These are phyloP conservation scores for Folsomia manolachei DNA, from an alignment of 2,888 invertebrate species.

Conservation along the genomic window DNA sequence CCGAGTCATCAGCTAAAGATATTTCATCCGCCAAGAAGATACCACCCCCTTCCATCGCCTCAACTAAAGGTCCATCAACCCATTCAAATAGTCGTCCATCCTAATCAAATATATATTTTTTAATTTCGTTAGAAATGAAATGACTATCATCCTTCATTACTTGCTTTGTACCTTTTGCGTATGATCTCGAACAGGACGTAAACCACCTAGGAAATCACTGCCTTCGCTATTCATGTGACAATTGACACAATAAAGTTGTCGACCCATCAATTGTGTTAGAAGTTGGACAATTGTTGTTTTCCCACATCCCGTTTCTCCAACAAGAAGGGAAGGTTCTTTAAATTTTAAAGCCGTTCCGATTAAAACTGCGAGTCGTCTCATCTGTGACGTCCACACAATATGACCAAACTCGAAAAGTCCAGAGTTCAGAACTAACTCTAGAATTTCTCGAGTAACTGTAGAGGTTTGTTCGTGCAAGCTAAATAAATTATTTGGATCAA, in stretches of 20 bases:
- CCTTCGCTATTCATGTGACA: conserved; percentile 99
- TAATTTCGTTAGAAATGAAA: conserved; percentile 7
- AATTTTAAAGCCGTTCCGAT: conserved; percentile 79
- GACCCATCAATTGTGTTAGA: conserved; percentile 67
- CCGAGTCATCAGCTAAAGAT: conserved; percentile 96
- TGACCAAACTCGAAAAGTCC: conserved; percentile 63
- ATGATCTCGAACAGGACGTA: conserved; percentile 78
- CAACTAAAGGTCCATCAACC: conserved; percentile 92
- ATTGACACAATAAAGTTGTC: conserved; percentile 76
- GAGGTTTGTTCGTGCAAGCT: conserved; percentile 62
- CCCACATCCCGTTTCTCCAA: conserved; percentile 97
- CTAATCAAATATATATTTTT: conserved; percentile 22
- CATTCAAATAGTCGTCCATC: conserved; percentile 79
- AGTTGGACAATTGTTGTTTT: conserved; percentile 95
- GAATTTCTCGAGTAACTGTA: conserved; percentile 68
- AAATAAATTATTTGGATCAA: conserved; percentile 48
- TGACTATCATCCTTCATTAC: background rate
- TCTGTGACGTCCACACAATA: conserved; percentile 91
- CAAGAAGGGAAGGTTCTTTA: conserved; percentile 88
- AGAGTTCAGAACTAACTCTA: conserved; percentile 65
- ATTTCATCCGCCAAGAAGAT: conserved; percentile 97
- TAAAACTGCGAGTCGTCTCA: conserved; percentile 68
- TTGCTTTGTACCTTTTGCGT: conserved; percentile 41
- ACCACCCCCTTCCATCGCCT: conserved; percentile 81
- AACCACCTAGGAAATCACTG: conserved; percentile 92